Base-by-base conservation (phyloP, 2,888 invertebrate genomes). In the Gibbula magus region DNA sequence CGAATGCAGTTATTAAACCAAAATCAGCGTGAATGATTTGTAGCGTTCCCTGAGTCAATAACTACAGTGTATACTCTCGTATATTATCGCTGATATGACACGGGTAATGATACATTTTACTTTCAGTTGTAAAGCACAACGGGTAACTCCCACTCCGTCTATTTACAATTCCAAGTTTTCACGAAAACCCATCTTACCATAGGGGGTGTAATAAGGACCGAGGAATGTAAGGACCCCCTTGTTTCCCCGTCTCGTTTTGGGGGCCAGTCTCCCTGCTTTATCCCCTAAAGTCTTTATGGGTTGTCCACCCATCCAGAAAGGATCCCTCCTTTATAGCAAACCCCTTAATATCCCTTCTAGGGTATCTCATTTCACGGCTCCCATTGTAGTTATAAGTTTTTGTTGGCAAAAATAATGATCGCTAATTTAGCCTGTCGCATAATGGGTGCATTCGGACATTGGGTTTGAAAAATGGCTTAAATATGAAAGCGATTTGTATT, bases 321-420 rank as follows among this genome's bases (percentile, higher is more conserved):
- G 35, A 70, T 35, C 35, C 32, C 16, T 35, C 39, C 39, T 70
- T 70, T 70, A 35, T 20, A 35, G 39, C 32, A 35, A 32, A 35
- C 29, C 70, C 35, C 20, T 35, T 35, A 35, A 70, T 56, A 32
- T 39, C 70, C 70, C 35, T 39, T 35, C 32, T 32, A 70, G 39
- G 70, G 70, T 32, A 39, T 70, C 70, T 20, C 35, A 20, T 70
- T 70, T 39, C 70, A 39, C 32, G 35, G 35, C 29, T 18, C 4
- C 70, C 39, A 32, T 70, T 39, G 32, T 70, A n/a, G 32, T 35
- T 32, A 18, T 39, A 70, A 39, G 70, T 70, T 70, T 70, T 70
- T 70, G 70, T 32, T 70, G 32, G 32, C 32, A 70, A 70, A 70
- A 70, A 70, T 70, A 70, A 70, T 70, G 70, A 70, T 32, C 35